Conservation (phyloP, 2,797 vertebrate species). For the Philypnodon macrostomus region DNA sequence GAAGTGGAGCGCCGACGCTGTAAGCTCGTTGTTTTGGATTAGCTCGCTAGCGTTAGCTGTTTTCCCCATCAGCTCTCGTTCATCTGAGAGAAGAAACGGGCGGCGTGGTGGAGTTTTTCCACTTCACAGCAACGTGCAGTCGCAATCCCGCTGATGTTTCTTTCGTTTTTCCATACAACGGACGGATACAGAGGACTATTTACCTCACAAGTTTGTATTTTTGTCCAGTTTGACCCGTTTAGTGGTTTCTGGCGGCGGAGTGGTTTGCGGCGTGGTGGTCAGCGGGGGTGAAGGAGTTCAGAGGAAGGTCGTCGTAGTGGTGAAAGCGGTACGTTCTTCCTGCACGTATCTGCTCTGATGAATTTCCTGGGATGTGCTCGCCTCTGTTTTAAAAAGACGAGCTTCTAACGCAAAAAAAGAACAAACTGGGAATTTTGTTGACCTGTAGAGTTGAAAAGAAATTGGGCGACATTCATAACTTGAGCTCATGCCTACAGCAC, state of each 20-base stretch:
- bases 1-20: conserved; percentile 43
- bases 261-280: conserved; percentile 62
- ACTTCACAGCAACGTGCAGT: conserved; percentile 53
- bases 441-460: conserved; percentile 56
- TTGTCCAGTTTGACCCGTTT: conserved; percentile 15
- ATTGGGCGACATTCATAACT: conserved; percentile 31
- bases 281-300: conserved; percentile 72
- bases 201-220: conserved; percentile 10
- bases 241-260: conserved; percentile 38
- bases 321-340: conserved; percentile 52
- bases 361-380: conserved; percentile 68
- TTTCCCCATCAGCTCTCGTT: conserved; percentile 44
- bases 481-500: conserved; percentile 21
- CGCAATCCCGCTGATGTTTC: conserved; percentile 26
- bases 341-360: conserved; percentile 50
- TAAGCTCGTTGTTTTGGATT: conserved; percentile 71
- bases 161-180: background rate
- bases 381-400: conserved; percentile 41
- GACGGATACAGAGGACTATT: conserved; percentile 17
- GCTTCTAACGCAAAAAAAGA: conserved; percentile 32
- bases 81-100: conserved; percentile 58
- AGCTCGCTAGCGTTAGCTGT: conserved; percentile 67
- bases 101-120: conserved; percentile 64
- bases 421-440: conserved; percentile 26
- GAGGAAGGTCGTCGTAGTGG: conserved; percentile 68